Evolutionary conservation across 2,797 vertebrate genomes (phyloP).

Genomic region (Leucoraja ocellata): DNA sequence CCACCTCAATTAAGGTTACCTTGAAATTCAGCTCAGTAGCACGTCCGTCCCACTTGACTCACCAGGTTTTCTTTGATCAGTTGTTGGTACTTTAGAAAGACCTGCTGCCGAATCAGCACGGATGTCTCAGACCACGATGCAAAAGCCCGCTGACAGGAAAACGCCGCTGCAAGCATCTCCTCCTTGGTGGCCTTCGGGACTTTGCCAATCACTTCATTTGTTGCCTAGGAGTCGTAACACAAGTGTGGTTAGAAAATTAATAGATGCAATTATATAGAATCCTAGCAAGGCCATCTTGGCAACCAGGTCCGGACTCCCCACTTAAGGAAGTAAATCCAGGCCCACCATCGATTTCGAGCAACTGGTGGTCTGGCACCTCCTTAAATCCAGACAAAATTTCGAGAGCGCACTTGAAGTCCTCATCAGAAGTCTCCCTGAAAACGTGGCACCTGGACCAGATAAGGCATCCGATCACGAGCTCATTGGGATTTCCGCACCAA

Average conservation of each 20-base stretch:
- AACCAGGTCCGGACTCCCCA: no score
- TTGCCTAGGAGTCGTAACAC: conserved; percentile 63
- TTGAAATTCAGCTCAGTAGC: background rate
- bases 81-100: conserved; percentile 88
- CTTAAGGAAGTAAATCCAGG: no score
- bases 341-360: no score
- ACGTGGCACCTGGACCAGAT: no score
- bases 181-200: conserved; percentile 83
- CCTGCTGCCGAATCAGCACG: conserved; percentile 79
- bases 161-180: conserved; percentile 81
- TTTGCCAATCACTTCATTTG: conserved; percentile 76
- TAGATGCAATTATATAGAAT: no score
- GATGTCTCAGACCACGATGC: conserved; percentile 81
- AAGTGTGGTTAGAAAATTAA: background rate
- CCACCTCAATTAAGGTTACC: background rate
- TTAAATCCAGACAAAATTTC: no score
- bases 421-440: no score
- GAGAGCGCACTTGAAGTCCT: no score
- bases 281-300: no score
- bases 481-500: no score
- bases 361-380: no score
- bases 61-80: conserved; percentile 97
- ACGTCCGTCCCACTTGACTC: conserved; percentile 47
- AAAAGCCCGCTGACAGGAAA: conserved; percentile 77
- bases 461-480: no score